Evolutionary conservation across 2,113 vertebrate species (phyloP).

Genomic region (Toxotes chatareus): DNA sequence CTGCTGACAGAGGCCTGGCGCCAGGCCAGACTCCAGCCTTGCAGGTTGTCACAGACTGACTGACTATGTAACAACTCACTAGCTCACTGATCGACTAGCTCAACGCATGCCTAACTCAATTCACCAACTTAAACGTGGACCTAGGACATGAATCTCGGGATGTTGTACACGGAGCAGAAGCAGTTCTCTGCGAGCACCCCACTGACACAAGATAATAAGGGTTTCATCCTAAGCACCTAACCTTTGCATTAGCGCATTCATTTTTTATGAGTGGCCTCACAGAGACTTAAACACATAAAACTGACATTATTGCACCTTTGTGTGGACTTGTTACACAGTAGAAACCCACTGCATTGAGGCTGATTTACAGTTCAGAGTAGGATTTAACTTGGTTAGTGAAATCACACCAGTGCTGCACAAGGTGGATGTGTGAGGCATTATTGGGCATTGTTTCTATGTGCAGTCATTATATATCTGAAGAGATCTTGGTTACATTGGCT

Average conservation of each 20-base stretch:
- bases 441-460: slow-evolving; percentile 25
- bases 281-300: slow-evolving; percentile 64
- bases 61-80: slow-evolving; percentile 70
- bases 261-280: slow-evolving; percentile 54
- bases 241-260: slow-evolving; percentile 36
- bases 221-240: slow-evolving; percentile 31
- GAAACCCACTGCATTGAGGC: slow-evolving; percentile 40
- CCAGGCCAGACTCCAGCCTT: slow-evolving; percentile 50
- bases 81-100: slow-evolving; percentile 57
- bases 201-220: slow-evolving; percentile 31
- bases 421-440: slow-evolving; percentile 54
- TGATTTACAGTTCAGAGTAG: slow-evolving; percentile 54
- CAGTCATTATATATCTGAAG: slow-evolving; percentile 44
- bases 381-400: slow-evolving; percentile 67
- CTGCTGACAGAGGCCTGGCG: slow-evolving; percentile 72
- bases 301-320: slow-evolving; percentile 54
- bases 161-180: slow-evolving; percentile 20
- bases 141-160: slow-evolving; percentile 13
- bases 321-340: slow-evolving; percentile 36
- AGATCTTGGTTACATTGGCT: slow-evolving; percentile 45
- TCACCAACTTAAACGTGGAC: not conserved
- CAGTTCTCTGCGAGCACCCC: slow-evolving; percentile 8
- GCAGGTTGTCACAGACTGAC: slow-evolving; percentile 64
- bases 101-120: slow-evolving; percentile 22
- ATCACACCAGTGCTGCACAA: slow-evolving; percentile 26